Conservation (phyloP, 2,888 invertebrate genomes). For the Epiblema foenella region DNA sequence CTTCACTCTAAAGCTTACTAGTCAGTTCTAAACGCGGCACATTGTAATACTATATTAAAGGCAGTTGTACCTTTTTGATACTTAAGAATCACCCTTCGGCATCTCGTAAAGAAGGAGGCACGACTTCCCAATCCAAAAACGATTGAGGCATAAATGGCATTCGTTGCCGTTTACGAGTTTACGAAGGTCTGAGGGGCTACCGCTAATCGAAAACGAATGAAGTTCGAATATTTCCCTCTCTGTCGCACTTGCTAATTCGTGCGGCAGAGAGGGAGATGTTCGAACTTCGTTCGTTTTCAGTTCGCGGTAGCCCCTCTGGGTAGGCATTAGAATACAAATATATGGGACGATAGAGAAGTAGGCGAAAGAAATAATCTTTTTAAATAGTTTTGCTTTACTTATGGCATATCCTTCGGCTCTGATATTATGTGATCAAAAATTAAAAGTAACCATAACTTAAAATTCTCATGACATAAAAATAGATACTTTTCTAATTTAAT, state of each 20-base stretch:
- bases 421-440: too few species aligned
- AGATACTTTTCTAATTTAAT: too few species aligned
- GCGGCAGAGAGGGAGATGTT: too few species aligned
- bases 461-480: too few species aligned
- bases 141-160: constrained; percentile 2
- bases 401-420: too few species aligned
- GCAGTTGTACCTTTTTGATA: neutral
- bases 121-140: constrained; percentile 15
- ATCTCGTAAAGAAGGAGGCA: constrained; percentile 8
- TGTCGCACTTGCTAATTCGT: too few species aligned
- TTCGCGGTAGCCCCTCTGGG: too few species aligned
- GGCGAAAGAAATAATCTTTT: neutral
- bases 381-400: neutral
- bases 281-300: too few species aligned
- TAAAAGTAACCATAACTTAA: too few species aligned
- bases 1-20: neutral
- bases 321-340: neutral
- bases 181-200: too few species aligned
- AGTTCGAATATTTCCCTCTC: too few species aligned
- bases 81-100: neutral
- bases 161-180: neutral
- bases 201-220: too few species aligned
- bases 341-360: neutral
- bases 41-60: neutral
- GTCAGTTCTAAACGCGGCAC: neutral